These are phyloP conservation scores for Itoplectis maculator DNA, from an alignment of 2,888 invertebrate genomes.

Conservation along the genomic window DNA sequence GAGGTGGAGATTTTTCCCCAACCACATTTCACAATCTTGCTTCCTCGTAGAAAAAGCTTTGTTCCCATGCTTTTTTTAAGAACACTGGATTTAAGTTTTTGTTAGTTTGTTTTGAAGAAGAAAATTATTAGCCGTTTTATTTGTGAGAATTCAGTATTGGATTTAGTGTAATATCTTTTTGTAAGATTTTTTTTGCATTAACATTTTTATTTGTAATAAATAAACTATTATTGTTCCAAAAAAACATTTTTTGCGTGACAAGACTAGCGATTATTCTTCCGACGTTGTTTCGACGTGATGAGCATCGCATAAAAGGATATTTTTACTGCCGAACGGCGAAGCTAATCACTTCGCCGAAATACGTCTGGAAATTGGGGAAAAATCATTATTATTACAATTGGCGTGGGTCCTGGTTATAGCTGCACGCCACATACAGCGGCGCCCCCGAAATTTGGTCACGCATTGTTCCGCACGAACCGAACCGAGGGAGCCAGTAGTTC, in stretches of 20 bases:
- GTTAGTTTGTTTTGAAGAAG: no score
- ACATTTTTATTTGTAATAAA: no score
- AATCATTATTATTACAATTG: constrained; percentile 54
- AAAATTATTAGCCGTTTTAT: no score
- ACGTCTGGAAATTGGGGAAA: constrained; percentile 55
- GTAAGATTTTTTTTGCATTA: no score
- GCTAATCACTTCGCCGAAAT: constrained; percentile 57
- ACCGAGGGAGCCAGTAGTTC: constrained; percentile 4
- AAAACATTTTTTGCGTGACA: no score
- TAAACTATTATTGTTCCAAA: no score
- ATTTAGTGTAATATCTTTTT: no score
- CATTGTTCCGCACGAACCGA: constrained; percentile 49
- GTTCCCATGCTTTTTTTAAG: not conserved
- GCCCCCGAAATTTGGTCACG: constrained; percentile 34
- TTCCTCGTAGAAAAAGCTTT: no score
- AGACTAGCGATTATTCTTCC: not conserved
- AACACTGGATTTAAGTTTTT: no score
- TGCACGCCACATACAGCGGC: constrained; percentile 36
- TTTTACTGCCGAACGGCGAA: constrained; percentile 34
- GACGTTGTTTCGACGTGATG: constrained; percentile 6
- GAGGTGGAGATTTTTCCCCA: constrained; percentile 50
- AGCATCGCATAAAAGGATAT: not conserved
- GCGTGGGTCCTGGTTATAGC: constrained; percentile 40
- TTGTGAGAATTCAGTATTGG: no score
- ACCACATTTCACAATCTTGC: not conserved